phyloP scores from a whole-genome alignment of 2,888 invertebrate genomes.

The Eupithecia vulgata region DNA sequence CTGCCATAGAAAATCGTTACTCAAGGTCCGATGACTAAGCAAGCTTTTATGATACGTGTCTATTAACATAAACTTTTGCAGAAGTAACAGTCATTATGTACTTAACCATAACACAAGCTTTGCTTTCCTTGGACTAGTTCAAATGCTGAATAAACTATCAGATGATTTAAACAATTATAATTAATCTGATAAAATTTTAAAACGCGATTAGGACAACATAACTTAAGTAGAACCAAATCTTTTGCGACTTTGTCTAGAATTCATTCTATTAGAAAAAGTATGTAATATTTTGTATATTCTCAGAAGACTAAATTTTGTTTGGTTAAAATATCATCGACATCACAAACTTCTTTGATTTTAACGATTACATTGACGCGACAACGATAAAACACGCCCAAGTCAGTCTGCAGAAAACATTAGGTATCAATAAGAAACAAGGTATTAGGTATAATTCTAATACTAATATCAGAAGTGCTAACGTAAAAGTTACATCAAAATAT shows the following conservation, averaged over 20 bases:
- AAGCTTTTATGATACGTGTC: no score
- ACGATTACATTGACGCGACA: not conserved
- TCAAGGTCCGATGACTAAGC: no score
- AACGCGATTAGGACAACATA: not conserved
- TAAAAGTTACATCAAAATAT: constrained; percentile 35
- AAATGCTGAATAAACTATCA: not conserved
- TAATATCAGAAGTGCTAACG: constrained; percentile 26
- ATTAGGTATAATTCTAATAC: constrained; percentile 12
- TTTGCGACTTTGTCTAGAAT: no score
- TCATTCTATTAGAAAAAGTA: no score
- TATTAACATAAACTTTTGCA: not conserved
- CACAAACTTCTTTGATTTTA: not conserved
- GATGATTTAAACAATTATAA: not conserved
- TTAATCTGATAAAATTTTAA: not conserved
- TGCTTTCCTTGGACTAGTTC: not conserved
- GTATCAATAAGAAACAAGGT: constrained; percentile 10
- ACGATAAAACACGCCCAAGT: not conserved
- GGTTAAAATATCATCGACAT: not conserved
- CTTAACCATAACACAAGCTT: not conserved
- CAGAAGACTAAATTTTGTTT: not conserved
- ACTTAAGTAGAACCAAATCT: no score
- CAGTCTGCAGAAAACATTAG: constrained; percentile 9
- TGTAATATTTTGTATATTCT: not conserved
- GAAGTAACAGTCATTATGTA: not conserved
- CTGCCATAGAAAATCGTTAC: no score